These are phyloP conservation scores for Asarcornis scutulata DNA, from an alignment of 2,113 vertebrate genomes.

Conservation along the genomic window DNA sequence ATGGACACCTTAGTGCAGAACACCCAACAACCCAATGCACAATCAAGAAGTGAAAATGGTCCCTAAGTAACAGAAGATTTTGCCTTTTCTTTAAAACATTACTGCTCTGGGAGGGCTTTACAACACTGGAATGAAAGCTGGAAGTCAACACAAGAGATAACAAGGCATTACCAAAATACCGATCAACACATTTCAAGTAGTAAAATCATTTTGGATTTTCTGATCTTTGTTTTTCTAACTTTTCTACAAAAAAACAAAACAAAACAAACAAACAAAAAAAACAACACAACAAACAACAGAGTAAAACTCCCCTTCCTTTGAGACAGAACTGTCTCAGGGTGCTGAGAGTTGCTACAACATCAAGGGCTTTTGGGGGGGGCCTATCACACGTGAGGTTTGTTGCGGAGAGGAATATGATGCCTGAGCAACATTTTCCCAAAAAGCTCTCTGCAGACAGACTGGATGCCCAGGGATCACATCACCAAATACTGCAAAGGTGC, in stretches of 20 bases:
- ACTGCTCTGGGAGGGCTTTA: not conserved
- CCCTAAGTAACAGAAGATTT: not conserved
- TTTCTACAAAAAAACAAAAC: not conserved
- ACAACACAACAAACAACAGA: not conserved
- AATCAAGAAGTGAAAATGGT: not conserved
- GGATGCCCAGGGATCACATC: not conserved
- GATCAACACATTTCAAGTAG: not conserved
- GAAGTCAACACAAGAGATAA: not conserved
- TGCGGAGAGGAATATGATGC: not conserved
- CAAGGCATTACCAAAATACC: not conserved
- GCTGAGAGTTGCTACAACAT: not conserved
- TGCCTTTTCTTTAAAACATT: not conserved
- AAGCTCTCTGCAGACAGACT: not conserved
- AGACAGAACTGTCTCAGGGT: not conserved
- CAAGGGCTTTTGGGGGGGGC: not conserved
- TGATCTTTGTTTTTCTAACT: not conserved
- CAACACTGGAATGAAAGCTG: not conserved
- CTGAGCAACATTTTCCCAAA: not conserved
- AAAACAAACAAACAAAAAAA: too few species aligned
- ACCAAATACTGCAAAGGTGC: not conserved
- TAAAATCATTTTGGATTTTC: not conserved
- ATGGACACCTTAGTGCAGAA: not conserved
- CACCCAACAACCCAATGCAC: not conserved
- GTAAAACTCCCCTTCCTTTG: not conserved
- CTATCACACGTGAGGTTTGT: not conserved